phyloP scores from a whole-genome alignment of 2,113 vertebrate species.

The Pampusana beccarii region DNA sequence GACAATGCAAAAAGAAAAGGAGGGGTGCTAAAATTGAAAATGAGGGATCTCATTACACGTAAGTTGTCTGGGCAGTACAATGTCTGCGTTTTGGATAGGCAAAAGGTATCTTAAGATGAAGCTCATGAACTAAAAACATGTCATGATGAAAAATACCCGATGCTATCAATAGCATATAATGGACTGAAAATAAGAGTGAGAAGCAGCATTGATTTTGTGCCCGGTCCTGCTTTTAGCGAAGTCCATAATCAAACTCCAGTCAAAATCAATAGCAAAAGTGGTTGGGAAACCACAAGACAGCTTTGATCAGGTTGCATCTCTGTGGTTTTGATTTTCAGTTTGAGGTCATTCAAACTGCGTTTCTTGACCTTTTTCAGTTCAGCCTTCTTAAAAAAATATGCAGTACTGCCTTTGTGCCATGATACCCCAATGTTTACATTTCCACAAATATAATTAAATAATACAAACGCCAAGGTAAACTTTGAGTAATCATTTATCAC shows the following conservation, averaged over 20 bases:
- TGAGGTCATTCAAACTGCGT: neutral
- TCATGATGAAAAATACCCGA: neutral
- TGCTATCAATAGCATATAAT: constrained; percentile 3
- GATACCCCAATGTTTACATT: neutral
- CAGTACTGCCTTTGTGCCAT: neutral
- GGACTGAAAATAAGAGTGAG: neutral
- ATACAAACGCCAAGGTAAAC: neutral
- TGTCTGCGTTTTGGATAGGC: neutral
- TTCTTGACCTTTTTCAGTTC: neutral
- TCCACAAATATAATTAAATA: neutral
- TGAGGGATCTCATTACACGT: neutral
- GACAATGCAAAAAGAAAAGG: neutral
- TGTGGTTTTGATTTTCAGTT: neutral
- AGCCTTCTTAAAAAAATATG: neutral
- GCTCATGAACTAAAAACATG: neutral
- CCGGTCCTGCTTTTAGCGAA: neutral
- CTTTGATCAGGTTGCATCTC: neutral
- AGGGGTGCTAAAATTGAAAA: neutral
- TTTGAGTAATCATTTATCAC: neutral
- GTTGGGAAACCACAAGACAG: neutral
- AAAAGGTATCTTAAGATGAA: neutral
- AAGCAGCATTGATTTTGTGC: constrained; percentile 10
- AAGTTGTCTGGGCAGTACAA: neutral
- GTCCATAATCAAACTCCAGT: neutral
- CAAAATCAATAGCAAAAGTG: constrained; percentile 39